Evolutionary conservation across 2,888 invertebrate species (phyloP).

Genomic region (Tenthredo distinguenda): DNA sequence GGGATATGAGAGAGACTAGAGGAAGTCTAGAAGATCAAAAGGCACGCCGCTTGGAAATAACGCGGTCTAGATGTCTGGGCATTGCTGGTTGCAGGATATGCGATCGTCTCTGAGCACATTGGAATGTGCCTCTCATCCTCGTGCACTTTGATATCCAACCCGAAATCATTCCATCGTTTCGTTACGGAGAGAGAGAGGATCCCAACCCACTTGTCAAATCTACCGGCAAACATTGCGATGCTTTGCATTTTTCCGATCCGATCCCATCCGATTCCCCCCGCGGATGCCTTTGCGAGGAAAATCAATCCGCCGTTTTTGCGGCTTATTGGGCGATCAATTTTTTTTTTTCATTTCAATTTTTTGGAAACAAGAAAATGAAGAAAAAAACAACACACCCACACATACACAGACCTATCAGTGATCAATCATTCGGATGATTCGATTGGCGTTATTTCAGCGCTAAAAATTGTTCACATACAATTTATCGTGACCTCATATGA

Average conservation of each 20-base stretch:
- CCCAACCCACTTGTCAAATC: constrained; percentile 36
- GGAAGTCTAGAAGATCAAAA: constrained; percentile 73
- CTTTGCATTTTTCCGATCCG: constrained; percentile 5
- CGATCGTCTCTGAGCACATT: constrained; percentile 62
- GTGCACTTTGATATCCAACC: constrained; percentile 64
- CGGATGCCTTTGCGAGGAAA: not conserved
- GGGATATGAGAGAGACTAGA: constrained; percentile 59
- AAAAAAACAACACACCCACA: not conserved
- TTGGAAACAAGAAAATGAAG: not conserved
- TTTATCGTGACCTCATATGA: not conserved
- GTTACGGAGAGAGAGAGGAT: not conserved
- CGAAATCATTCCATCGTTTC: constrained; percentile 54
- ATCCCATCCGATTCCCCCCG: not conserved
- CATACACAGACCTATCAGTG: not conserved
- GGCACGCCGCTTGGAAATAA: constrained; percentile 73
- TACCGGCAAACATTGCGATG: constrained; percentile 33
- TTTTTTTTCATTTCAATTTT: not conserved
- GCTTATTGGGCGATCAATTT: not conserved
- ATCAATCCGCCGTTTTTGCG: not conserved
- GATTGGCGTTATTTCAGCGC: not conserved
- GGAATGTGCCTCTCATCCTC: constrained; percentile 53
- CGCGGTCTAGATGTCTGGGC: constrained; percentile 64
- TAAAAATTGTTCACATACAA: not conserved
- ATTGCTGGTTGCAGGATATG: constrained; percentile 59
- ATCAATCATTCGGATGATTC: not conserved